Conservation (phyloP, 2,888 invertebrate species). For the Eudasyphora cyanicolor region DNA sequence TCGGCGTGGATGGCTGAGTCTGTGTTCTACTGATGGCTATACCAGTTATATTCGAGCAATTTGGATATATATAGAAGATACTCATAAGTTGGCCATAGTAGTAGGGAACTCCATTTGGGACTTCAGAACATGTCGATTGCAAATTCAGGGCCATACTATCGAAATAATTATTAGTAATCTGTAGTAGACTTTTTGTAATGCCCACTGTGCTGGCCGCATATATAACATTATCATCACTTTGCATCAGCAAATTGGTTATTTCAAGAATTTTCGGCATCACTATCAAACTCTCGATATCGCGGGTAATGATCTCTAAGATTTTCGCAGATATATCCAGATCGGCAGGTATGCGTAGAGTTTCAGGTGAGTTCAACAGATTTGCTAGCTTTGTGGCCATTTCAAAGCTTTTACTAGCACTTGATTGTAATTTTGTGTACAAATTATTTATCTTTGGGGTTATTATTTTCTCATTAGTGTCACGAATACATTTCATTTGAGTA, state of each 20-base stretch:
- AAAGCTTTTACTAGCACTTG: too few relatives aligned
- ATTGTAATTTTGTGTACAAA: too few relatives aligned
- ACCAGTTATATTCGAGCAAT: conserved; percentile 52
- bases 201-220: neutral
- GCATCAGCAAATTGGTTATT: conserved; percentile 41
- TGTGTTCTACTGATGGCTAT: conserved; percentile 35
- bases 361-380: neutral
- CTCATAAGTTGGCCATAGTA: neutral
- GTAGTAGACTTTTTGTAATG: conserved; percentile 6
- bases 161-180: conserved; percentile 42
- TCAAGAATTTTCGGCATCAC: conserved; percentile 22
- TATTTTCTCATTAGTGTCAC: too few relatives aligned
- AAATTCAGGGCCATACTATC: conserved; percentile 34
- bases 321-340: conserved; percentile 51
- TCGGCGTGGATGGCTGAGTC: neutral
- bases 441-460: too few relatives aligned
- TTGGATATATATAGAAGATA: conserved; percentile 53
- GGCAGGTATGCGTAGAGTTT: conserved; percentile 39
- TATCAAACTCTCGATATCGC: neutral
- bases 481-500: too few relatives aligned
- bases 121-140: neutral
- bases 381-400: conserved; percentile 22
- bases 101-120: neutral
- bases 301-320: conserved; percentile 38
- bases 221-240: neutral